phyloP scores from a whole-genome alignment of 1,140 invertebrate genomes.

The Brachionus manjavacas region DNA sequence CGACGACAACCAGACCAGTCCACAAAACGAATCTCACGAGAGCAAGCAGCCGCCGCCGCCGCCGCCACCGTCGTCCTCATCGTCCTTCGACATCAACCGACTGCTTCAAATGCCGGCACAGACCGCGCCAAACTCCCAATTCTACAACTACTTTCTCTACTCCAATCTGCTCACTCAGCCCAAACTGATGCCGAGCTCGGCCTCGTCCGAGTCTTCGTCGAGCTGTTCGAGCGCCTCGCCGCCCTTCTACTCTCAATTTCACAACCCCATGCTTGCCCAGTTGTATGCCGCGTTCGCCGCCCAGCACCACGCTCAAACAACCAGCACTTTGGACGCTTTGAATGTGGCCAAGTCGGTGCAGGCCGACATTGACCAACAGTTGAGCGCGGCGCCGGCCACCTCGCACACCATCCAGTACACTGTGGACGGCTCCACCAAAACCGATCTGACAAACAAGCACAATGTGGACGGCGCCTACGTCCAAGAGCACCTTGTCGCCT shows the following conservation, averaged over 20 bases:
- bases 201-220: neutral
- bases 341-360: neutral
- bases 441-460: neutral
- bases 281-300: neutral
- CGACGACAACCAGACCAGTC: neutral
- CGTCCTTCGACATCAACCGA: neutral
- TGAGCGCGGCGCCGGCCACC: neutral
- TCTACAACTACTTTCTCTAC: conserved; percentile 28
- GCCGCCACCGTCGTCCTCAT: no score
- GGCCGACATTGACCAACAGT: neutral
- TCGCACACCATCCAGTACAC: neutral
- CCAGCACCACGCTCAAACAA: neutral
- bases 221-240: neutral
- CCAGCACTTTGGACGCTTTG: neutral
- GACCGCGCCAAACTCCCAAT: neutral
- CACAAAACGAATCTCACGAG: no score
- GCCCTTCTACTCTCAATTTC: neutral
- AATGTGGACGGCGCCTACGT: neutral
- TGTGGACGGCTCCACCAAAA: neutral
- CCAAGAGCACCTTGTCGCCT: neutral
- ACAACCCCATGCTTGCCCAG: neutral
- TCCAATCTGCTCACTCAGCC: neutral
- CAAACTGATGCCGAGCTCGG: neutral
- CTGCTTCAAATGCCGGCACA: neutral
- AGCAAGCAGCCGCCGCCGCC: no score